Percentiles rank a stretch among this genome's conserved stretches.
These are phyloP conservation scores for Dendrolimus houi DNA, from an alignment of 2,888 invertebrate genomes.

Conservation along the genomic window DNA sequence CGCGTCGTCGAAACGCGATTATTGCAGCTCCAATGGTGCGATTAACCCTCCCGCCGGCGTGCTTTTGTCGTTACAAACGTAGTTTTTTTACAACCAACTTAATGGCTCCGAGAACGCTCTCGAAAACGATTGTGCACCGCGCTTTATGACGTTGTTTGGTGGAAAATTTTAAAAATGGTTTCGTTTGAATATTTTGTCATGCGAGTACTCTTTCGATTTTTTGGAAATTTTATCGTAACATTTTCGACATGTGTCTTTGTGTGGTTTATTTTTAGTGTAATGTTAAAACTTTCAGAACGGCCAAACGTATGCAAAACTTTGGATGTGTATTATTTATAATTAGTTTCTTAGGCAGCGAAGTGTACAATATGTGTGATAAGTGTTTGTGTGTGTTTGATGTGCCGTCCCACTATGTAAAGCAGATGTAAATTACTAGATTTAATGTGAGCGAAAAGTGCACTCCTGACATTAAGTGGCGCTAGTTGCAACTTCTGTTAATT, in stretches of 20 bases:
- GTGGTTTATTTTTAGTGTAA: no score
- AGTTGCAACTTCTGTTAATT: no score
- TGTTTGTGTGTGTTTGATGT: no score
- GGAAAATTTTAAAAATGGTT: neutral
- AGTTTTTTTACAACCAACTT: constrained; percentile 22
- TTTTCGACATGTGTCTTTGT: neutral
- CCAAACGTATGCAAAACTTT: no score
- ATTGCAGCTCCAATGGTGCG: constrained; percentile 49
- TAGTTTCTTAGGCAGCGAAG: no score
- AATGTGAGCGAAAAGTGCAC: no score
- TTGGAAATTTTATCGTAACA: neutral
- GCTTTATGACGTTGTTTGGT: constrained; percentile 2
- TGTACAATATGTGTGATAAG: no score
- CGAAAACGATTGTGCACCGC: constrained; percentile 10
- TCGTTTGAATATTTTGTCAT: neutral
- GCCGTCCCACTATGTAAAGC: no score
- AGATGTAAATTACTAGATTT: no score
- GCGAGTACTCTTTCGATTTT: neutral
- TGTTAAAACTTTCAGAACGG: no score
- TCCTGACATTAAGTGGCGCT: no score
- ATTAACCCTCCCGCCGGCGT: constrained; percentile 39
- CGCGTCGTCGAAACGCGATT: constrained; percentile 40
- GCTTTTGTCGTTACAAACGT: constrained; percentile 31
- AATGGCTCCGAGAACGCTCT: constrained; percentile 18
- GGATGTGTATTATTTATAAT: no score